These are phyloP conservation scores for Lepetodrilus schrolli DNA, from an alignment of 2,888 invertebrate species.

Conservation along the genomic window DNA sequence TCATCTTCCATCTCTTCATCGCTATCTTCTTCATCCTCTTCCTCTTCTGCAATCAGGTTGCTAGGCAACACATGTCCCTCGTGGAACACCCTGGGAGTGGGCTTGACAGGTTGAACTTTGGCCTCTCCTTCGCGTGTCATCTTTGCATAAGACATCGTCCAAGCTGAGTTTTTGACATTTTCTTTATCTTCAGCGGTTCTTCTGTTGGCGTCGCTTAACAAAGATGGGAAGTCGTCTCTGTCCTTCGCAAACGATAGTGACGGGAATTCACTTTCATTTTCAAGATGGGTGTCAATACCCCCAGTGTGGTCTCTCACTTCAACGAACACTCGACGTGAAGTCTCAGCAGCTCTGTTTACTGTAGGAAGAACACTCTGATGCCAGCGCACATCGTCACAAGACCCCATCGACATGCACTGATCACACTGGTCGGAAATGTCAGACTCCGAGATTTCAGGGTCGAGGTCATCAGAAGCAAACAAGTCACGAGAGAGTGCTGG, in stretches of 20 bases:
- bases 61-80: constrained; percentile 55
- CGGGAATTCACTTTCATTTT: neutral
- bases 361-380: too few species aligned
- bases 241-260: neutral
- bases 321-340: neutral
- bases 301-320: neutral
- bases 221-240: constrained; percentile 35
- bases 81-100: neutral
- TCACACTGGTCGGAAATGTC: neutral
- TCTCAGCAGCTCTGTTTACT: too few species aligned
- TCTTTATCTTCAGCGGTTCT: too few species aligned
- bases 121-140: constrained; percentile 32
- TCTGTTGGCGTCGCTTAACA: too few species aligned
- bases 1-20: constrained; percentile 74
- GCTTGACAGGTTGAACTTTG: constrained; percentile 18
- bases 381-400: neutral
- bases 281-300: neutral
- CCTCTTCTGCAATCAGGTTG: constrained; percentile 52
- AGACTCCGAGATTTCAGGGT: neutral
- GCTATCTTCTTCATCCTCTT: constrained; percentile 49
- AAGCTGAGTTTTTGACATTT: neutral
- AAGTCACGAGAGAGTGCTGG: neutral
- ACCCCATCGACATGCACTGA: neutral
- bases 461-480: neutral
- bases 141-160: constrained; percentile 46